Conservation (phyloP, 1,140 invertebrate species). For the Euwallacea similis region DNA sequence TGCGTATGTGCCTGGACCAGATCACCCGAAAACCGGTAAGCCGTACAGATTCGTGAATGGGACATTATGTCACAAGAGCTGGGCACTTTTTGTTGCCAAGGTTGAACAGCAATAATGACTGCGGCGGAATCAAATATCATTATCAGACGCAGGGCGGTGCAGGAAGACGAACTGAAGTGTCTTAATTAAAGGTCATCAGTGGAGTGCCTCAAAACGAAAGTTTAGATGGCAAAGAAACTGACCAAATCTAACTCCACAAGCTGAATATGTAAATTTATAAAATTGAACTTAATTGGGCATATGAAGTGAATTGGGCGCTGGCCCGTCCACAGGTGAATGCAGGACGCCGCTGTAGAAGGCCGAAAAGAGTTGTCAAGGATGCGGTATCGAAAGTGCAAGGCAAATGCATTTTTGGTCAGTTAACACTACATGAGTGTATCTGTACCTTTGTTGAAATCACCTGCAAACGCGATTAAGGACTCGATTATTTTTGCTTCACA, state of each 20-base stretch:
- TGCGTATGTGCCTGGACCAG: not conserved
- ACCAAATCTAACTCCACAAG: too few species aligned
- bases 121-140: constrained; percentile 6
- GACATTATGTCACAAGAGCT: constrained; percentile 19
- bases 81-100: constrained; percentile 21
- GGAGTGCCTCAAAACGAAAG: too few species aligned
- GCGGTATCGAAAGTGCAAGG: not conserved
- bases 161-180: not conserved
- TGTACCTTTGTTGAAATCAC: too few species aligned
- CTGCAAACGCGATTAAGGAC: too few species aligned
- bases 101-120: not conserved
- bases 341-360: not conserved
- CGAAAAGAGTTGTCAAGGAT: not conserved
- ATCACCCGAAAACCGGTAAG: constrained; percentile 14
- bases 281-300: too few species aligned
- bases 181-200: too few species aligned
- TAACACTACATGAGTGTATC: too few species aligned
- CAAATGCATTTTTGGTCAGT: not conserved
- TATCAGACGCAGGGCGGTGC: not conserved
- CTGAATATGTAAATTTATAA: too few species aligned
- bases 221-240: too few species aligned
- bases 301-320: too few species aligned
- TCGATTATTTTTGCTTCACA: too few species aligned
- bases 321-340: too few species aligned
- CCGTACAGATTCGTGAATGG: constrained; percentile 14